A percentile compares a stretch with the other conserved stretches of the same genome.
These are phyloP conservation scores for Oryzias melastigma DNA, from an alignment of 2,113 vertebrate genomes.

Conservation along the genomic window DNA sequence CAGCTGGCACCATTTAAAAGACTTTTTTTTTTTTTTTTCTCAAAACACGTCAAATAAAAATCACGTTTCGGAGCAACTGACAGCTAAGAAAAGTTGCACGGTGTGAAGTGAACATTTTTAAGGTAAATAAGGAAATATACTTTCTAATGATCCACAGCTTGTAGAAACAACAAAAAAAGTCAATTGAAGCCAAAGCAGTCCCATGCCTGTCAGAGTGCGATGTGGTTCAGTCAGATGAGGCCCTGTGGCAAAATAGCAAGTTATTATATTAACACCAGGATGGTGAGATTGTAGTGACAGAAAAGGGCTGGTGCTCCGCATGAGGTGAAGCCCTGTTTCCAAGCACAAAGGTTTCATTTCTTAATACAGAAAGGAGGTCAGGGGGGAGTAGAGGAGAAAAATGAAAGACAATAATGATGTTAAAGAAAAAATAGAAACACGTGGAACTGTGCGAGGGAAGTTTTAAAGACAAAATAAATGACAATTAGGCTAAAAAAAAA, in stretches of 20 bases:
- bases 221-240: slow-evolving; percentile 10
- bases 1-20: slow-evolving; percentile 43
- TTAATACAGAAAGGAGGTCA: slow-evolving; percentile 18
- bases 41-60: slow-evolving; percentile 6
- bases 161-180: neutral
- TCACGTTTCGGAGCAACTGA: slow-evolving; percentile 19
- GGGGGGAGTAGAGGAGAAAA: slow-evolving; percentile 25
- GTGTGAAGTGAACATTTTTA: slow-evolving; percentile 22
- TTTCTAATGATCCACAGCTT: neutral
- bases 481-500: no score
- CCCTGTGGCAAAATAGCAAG: slow-evolving; percentile 6
- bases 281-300: slow-evolving; percentile 19
- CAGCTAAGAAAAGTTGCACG: slow-evolving; percentile 5
- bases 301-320: slow-evolving; percentile 17
- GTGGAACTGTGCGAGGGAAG: slow-evolving; percentile 49
- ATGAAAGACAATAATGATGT: slow-evolving; percentile 34
- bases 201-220: neutral
- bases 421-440: slow-evolving; percentile 30
- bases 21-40: slow-evolving; percentile 26
- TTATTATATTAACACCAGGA: slow-evolving; percentile 28
- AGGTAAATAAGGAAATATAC: neutral
- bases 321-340: slow-evolving; percentile 6
- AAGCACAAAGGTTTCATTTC: slow-evolving; percentile 18
- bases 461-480: neutral
- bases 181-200: neutral